Percentiles rank a stretch among this genome's conserved stretches.
These are phyloP conservation scores for Aphelinus atriplicis DNA, from an alignment of 1,140 invertebrate genomes.

Conservation along the genomic window DNA sequence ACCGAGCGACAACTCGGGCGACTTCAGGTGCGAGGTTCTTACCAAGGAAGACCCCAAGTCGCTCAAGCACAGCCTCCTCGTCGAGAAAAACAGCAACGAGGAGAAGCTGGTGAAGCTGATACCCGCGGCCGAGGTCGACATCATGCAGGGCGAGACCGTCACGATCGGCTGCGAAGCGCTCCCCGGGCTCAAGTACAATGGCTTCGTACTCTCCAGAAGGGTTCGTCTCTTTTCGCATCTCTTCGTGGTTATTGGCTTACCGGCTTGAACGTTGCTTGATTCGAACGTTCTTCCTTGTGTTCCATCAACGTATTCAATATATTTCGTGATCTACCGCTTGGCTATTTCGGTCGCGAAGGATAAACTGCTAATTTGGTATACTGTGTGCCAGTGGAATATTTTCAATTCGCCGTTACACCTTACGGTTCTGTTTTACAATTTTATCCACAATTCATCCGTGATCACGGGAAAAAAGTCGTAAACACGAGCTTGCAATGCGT, in stretches of 20 bases:
- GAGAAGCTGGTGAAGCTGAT: neutral
- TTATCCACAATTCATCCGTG: no score
- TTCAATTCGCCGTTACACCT: no score
- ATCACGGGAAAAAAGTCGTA: no score
- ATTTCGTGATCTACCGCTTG: neutral
- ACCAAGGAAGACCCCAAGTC: neutral
- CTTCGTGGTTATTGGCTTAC: neutral
- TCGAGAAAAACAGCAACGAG: neutral
- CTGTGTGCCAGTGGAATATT: no score
- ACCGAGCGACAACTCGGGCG: neutral
- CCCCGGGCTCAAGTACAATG: neutral
- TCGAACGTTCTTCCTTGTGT: neutral
- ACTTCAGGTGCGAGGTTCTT: conserved; percentile 4
- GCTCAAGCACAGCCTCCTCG: conserved; percentile 3
- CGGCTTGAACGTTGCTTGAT: neutral
- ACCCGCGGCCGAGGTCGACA: neutral
- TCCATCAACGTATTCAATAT: neutral
- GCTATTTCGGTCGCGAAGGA: no score
- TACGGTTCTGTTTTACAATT: no score
- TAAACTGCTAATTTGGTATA: no score
- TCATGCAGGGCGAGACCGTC: conserved; percentile 2
- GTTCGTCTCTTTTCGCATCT: conserved; percentile 1
- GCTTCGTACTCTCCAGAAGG: conserved; percentile 4
- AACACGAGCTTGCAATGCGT: no score
- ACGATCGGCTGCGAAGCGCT: conserved; percentile 8